Evolutionary conservation across 2,113 vertebrate genomes (phyloP).

Genomic region (Ginglymostoma cirratum): DNA sequence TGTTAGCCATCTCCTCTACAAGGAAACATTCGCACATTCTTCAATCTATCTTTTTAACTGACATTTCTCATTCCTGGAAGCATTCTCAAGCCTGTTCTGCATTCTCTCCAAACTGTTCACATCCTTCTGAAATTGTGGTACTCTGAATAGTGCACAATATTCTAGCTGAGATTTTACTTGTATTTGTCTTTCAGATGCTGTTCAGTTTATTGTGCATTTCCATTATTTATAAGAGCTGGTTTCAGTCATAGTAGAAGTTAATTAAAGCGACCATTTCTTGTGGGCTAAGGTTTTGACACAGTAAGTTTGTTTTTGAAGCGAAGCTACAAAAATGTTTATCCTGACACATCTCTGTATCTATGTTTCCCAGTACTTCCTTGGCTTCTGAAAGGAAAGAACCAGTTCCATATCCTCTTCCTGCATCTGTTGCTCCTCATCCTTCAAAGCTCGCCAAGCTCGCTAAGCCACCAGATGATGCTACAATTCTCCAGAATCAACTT

Average conservation of each 20-base stretch:
- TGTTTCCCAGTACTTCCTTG: background rate
- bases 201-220: background rate
- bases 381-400: background rate
- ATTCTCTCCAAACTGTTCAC: too few relatives aligned
- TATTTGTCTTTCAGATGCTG: background rate
- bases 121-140: too few relatives aligned
- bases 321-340: background rate
- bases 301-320: background rate
- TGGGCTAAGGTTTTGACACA: background rate
- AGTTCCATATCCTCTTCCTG: background rate
- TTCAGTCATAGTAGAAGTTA: background rate
- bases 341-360: constrained; percentile 1
- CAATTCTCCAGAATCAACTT: background rate
- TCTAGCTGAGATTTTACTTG: too few relatives aligned
- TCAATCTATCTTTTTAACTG: too few relatives aligned
- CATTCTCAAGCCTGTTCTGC: too few relatives aligned
- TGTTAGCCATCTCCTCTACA: too few relatives aligned
- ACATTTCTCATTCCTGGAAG: too few relatives aligned
- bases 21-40: too few relatives aligned
- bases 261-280: background rate
- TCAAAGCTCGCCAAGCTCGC: background rate
- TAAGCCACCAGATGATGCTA: background rate
- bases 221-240: background rate
- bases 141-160: too few relatives aligned
- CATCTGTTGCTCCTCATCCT: background rate